Evolutionary conservation across 1,140 invertebrate genomes (phyloP), one percentile per base, ranked within the genome.

Genomic region (Drosophila albomicans): DNA sequence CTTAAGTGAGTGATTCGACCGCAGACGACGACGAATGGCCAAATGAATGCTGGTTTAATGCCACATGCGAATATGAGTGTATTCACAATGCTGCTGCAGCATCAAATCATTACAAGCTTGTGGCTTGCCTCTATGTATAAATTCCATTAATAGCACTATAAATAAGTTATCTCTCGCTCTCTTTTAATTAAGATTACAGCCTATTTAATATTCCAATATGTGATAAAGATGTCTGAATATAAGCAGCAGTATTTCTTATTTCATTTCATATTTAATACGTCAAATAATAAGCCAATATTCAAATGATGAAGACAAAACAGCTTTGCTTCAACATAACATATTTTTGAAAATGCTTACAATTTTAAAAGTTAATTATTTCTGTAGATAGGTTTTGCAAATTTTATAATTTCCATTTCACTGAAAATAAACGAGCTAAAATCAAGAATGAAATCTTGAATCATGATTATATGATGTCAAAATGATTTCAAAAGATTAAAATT

Each of bases 1-100:
- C 82, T 78, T 81, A 65, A 74, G 62, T 70, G 65, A 73, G 52
- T 77, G 76, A 66, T 61, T 41, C 38, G 38, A 59, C 66, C 78
- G 54, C 81, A 78, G 70, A 70, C 75, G 68, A 77, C 16, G 35
- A 77, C 16, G 35, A 52, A 20, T 79, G 45, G 59, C 41, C 25
- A 62, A 82, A 78, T 74, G 75, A 59, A 70, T 56, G 57, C 20
- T 38, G 25, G 15, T 38, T 56, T 48, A 70, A 71, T 68, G 35
- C 43, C 64, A 67, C 64, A 67, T 56, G 16, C 38, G 52, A 45
- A 61, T 61, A n/a, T 7, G 30, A 52, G 52, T 64, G 28, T 46
- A 59, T 59, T 38, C 10, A 30, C 10, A 57, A 13, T 57, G 30
- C 13, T 1, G 10, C 52, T 38, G 35, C 35, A 38, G 35, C 35